Base-by-base conservation (phyloP, 1,140 invertebrate species). In the Dreissena rostriformis region DNA sequence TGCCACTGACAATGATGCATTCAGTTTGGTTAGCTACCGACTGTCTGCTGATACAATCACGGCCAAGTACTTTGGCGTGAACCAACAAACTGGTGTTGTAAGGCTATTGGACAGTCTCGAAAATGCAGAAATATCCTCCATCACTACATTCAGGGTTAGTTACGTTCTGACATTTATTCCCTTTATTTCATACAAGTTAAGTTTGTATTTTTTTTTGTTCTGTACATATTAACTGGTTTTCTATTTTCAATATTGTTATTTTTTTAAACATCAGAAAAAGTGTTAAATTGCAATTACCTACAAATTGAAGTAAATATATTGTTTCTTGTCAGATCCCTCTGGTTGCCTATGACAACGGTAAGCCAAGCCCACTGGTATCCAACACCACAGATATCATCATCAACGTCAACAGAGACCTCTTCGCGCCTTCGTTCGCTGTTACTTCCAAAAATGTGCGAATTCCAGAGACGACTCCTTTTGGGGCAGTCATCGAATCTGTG, bases 361-460 rank as follows among this genome's bases (percentile, higher is more conserved):
- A 29, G 4, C 85, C 85, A 19, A 51, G 72, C 12, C 57, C 82
- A 77, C 51, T 73, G 14, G 8, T n/a, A n/a, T n/a, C 65, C 12
- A 84, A 84, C 28, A 80, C 52, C 15, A 87, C 86, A 15, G 74
- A 73, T 12, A 75, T 91, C 10, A 86, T 76, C 0, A 67, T 92
- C 61, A 88, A 67, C 52, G 86, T 93, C 7, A 82, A 85, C 17
- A 88, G 90, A 0, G 99, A 99, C 92, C 97, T 98, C 91, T 97
- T 98, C 92, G 94, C 96, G 1, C 98, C 98, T 0, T 95, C 96
- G 84, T 99, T 99, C 93, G 94, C 96, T 49, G 65, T n/a, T 39
- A 81, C 81, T 7, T 49, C 26, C 6, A 78, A 73, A 17, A 29
- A n/a, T 26, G n/a, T 17, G 17, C 67, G 79, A 7, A 86, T 89